These are phyloP conservation scores for Rambutsinella grinnellia DNA, from an alignment of 2,888 invertebrate genomes.

Conservation along the genomic window DNA sequence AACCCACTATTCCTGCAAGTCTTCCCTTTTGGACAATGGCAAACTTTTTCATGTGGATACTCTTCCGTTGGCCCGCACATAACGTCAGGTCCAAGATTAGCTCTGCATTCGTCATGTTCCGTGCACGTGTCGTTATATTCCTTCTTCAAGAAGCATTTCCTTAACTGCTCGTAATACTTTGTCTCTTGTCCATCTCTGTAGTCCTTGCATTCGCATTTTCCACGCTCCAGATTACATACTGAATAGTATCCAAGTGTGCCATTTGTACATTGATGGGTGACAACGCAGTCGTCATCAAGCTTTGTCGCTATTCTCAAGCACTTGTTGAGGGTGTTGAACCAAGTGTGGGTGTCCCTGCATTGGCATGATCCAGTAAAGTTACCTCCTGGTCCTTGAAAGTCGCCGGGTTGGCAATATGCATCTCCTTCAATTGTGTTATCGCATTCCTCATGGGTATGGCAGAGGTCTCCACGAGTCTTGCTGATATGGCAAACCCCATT, in stretches of 20 bases:
- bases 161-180: constrained; percentile 18
- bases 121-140: constrained; percentile 45
- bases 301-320: constrained; percentile 33
- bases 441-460: constrained; percentile 35
- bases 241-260: constrained; percentile 27
- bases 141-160: constrained; percentile 39
- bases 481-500: constrained; percentile 25
- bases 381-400: neutral
- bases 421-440: constrained; percentile 17
- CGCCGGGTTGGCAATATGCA: constrained; percentile 21
- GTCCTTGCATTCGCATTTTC: constrained; percentile 38
- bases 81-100: constrained; percentile 36
- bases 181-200: neutral
- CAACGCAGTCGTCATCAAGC: constrained; percentile 18
- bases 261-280: constrained; percentile 24
- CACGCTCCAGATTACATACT: neutral
- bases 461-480: constrained; percentile 27
- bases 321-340: neutral
- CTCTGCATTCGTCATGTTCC: constrained; percentile 33
- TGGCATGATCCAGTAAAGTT: constrained; percentile 25
- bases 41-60: neutral
- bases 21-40: constrained; percentile 55
- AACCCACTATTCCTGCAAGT: constrained; percentile 36
- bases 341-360: constrained; percentile 29
- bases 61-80: constrained; percentile 21